Evolutionary conservation across 2,797 vertebrate genomes (phyloP).

Genomic region (Graptemys geographica): DNA sequence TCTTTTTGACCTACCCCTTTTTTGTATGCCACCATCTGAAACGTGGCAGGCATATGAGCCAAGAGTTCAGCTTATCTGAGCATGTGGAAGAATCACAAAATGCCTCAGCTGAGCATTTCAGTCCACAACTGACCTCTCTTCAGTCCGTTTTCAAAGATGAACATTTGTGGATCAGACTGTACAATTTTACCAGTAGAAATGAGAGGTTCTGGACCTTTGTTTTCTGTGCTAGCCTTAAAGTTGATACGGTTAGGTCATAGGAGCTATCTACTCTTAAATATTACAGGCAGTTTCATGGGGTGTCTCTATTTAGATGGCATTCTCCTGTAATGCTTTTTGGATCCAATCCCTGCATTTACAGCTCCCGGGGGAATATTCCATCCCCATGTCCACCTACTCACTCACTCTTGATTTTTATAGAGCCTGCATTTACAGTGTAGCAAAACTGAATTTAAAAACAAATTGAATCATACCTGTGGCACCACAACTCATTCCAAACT

Average conservation of each 20-base stretch:
- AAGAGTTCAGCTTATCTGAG: not conserved
- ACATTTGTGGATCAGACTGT: not conserved
- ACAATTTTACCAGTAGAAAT: not conserved
- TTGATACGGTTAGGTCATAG: constrained; percentile 17
- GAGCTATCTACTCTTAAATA: constrained; percentile 28
- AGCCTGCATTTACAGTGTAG: constrained; percentile 51
- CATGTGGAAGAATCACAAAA: not conserved
- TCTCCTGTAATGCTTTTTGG: constrained; percentile 47
- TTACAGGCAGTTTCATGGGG: not conserved
- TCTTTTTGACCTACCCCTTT: not conserved
- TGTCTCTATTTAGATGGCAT: not conserved
- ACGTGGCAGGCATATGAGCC: not conserved
- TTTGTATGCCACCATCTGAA: not conserved
- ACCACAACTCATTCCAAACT: constrained; percentile 44
- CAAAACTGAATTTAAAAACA: constrained; percentile 62
- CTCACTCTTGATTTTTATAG: constrained; percentile 21
- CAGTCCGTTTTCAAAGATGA: not conserved
- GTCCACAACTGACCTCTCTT: not conserved
- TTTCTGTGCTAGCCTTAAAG: not conserved
- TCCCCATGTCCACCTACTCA: not conserved
- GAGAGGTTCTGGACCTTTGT: not conserved
- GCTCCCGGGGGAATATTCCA: constrained; percentile 23
- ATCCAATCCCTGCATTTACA: constrained; percentile 31
- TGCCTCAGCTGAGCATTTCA: not conserved
- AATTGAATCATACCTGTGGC: constrained; percentile 66